Conservation (phyloP, 2,888 invertebrate species). For the Eustalomyia histrio region DNA sequence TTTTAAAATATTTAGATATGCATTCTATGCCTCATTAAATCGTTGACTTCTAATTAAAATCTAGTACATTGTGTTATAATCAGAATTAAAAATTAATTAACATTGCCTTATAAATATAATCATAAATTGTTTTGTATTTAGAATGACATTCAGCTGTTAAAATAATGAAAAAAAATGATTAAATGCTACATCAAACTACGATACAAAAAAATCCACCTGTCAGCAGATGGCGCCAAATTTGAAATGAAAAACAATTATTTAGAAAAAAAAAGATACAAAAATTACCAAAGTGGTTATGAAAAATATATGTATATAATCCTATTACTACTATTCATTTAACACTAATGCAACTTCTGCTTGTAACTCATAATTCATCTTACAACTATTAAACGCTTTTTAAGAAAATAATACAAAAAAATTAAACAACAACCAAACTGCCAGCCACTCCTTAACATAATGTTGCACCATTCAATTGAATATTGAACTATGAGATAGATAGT, state of each 20-base stretch:
- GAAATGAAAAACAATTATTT: slow-evolving; percentile 57
- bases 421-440: slow-evolving; percentile 39
- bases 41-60: not conserved
- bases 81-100: slow-evolving; percentile 39
- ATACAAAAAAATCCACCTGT: slow-evolving; percentile 60
- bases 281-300: slow-evolving; percentile 34
- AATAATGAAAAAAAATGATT: slow-evolving; percentile 47
- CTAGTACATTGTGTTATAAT: not conserved
- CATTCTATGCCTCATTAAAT: too few relatives aligned
- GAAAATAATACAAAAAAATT: slow-evolving; percentile 7
- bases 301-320: slow-evolving; percentile 14
- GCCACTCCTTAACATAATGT: slow-evolving; percentile 66
- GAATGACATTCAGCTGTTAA: slow-evolving; percentile 64
- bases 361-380: slow-evolving; percentile 67
- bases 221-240: slow-evolving; percentile 63
- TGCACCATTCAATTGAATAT: slow-evolving; percentile 18
- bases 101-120: slow-evolving; percentile 58
- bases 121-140: slow-evolving; percentile 57
- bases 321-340: slow-evolving; percentile 54
- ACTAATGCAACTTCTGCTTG: slow-evolving; percentile 42
- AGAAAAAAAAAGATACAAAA: slow-evolving; percentile 33
- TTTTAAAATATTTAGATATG: too few relatives aligned
- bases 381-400: slow-evolving; percentile 58
- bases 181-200: slow-evolving; percentile 36
- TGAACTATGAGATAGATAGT: slow-evolving; percentile 26